Evolutionary conservation across 1,140 invertebrate genomes (phyloP).

Genomic region (Camponotus pennsylvanicus): DNA sequence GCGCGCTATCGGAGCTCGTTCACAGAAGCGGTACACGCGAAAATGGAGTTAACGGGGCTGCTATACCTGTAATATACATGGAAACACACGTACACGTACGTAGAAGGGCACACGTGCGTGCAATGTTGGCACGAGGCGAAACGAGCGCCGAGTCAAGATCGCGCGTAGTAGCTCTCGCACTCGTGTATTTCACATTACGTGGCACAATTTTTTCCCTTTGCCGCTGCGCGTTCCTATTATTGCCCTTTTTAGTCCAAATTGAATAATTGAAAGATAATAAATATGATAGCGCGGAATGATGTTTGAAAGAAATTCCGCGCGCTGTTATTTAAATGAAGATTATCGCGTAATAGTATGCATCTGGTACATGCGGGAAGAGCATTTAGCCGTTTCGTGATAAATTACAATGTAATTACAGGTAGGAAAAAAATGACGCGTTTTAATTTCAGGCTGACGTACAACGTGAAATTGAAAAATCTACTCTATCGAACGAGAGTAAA

Average conservation of each 20-base stretch:
- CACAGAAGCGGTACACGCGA: slow-evolving; percentile 41
- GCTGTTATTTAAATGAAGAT: slow-evolving; percentile 60
- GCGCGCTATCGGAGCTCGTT: slow-evolving; percentile 54
- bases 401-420: slow-evolving; percentile 44
- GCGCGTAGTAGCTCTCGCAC: slow-evolving; percentile 25
- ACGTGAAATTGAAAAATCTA: slow-evolving; percentile 44
- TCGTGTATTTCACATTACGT: slow-evolving; percentile 52
- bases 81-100: neutral
- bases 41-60: slow-evolving; percentile 54
- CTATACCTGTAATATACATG: slow-evolving; percentile 11
- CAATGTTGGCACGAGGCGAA: slow-evolving; percentile 35
- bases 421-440: slow-evolving; percentile 41
- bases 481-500: slow-evolving; percentile 13
- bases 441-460: slow-evolving; percentile 32
- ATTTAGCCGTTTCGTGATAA: slow-evolving; percentile 54
- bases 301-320: slow-evolving; percentile 27
- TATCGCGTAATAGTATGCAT: slow-evolving; percentile 60
- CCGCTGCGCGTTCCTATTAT: slow-evolving; percentile 19
- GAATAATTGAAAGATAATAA: slow-evolving; percentile 60
- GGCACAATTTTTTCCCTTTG: slow-evolving; percentile 46
- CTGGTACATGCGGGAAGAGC: slow-evolving; percentile 32
- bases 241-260: slow-evolving; percentile 41
- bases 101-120: neutral
- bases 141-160: slow-evolving; percentile 40
- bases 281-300: slow-evolving; percentile 20